Conservation (phyloP, 2,113 vertebrate species). For the Lycocorax pyrrhopterus region DNA sequence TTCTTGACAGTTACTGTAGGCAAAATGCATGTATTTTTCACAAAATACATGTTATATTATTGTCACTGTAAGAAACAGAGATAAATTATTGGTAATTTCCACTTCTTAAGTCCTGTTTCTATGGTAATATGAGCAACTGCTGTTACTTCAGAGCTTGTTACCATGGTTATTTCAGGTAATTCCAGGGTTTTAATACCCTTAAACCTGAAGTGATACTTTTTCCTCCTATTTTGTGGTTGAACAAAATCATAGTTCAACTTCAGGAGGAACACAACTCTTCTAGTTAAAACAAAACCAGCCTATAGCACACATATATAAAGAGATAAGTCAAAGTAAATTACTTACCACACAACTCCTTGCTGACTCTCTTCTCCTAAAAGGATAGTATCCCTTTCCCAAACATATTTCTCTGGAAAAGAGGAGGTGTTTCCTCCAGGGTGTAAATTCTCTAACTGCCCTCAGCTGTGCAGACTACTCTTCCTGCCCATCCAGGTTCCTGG, state of each 20-base stretch:
- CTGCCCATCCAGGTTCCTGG: background rate
- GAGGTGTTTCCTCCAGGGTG: background rate
- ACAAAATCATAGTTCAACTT: conserved; percentile 29
- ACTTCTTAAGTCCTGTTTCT: conserved; percentile 61
- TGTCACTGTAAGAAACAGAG: conserved; percentile 39
- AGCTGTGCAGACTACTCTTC: background rate
- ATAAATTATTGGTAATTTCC: conserved; percentile 63
- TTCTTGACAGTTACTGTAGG: conserved; percentile 21
- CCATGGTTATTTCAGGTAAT: conserved; percentile 70
- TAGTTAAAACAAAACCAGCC: background rate
- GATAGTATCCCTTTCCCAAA: rapidly evolving
- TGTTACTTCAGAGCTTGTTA: conserved; percentile 61
- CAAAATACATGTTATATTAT: conserved; percentile 20
- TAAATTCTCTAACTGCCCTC: background rate
- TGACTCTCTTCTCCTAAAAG: background rate
- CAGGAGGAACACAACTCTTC: background rate
- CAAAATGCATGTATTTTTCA: conserved; percentile 36
- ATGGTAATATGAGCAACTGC: conserved; percentile 59
- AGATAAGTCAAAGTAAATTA: background rate
- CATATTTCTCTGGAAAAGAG: background rate
- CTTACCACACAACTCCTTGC: background rate
- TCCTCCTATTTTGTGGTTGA: background rate
- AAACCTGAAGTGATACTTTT: conserved; percentile 51
- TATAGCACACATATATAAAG: rapidly evolving
- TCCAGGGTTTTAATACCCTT: conserved; percentile 53